Evolutionary conservation across 1,140 invertebrate species (phyloP), one percentile per base, ranked within the genome.

Genomic region (Aphidius ervi): DNA sequence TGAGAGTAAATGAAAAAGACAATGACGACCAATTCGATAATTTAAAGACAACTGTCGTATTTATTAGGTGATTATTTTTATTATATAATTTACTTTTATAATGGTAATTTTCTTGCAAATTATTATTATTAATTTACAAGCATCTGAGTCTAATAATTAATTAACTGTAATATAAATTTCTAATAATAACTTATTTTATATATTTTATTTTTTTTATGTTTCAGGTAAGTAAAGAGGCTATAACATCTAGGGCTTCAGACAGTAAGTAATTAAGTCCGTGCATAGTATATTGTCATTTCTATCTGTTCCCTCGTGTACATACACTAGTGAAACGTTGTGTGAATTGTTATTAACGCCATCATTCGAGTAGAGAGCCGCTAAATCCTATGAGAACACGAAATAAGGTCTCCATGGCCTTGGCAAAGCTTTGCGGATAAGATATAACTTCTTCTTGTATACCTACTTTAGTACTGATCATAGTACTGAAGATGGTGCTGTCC

Each of bases 181-280:
- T 9, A 46, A 56, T 49, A 66, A 65, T 63, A 64, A 69, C 59
- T 56, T 69, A 67, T 67, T 68, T 64, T 9, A 63, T 8, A 23
- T 45, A 39, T 2, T 45, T 63, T 41, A 63, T 66, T 67, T 66
- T 65, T 5, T 37, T 54, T 46, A 42, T 70, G 63, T 73, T 71
- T 58, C 70, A 70, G 64, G 64, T 70, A 59, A 71, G 69, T 70
- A 67, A 52, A 65, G 61, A 65, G 53, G 63, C 49, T 52, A 31
- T 58, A 64, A 63, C 52, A 54, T 40, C 55, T 63, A 58, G 46
- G 65, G 54, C 65, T 63, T 63, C 56, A 47, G 62, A 66, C 63
- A 66, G 64, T 65, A 63, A 68, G 61, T 72, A 69, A 72, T 70
- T 68, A 72, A 71, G 53, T 67, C 58, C 31, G 46, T 53, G 56